These are phyloP conservation scores for Apis florea DNA, from an alignment of 1,140 invertebrate species.

Conservation along the genomic window DNA sequence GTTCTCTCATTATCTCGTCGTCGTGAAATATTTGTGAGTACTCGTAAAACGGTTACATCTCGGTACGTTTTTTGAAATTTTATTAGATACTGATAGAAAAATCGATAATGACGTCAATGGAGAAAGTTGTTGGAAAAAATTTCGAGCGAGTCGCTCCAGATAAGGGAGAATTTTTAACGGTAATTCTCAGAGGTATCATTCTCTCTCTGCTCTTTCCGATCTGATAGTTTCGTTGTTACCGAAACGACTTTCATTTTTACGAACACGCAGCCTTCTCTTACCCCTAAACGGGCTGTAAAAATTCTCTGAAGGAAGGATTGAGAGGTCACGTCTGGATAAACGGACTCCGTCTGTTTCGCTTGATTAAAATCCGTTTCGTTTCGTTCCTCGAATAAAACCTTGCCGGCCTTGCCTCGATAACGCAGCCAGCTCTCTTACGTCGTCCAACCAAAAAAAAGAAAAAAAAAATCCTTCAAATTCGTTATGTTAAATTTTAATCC, in stretches of 20 bases:
- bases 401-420: neutral
- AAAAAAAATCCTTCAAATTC: neutral
- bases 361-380: neutral
- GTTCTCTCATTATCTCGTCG: no score
- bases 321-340: neutral
- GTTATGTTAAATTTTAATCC: neutral
- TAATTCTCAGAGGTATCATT: constrained; percentile 7
- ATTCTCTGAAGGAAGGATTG: neutral
- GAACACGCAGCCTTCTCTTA: neutral
- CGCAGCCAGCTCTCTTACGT: neutral
- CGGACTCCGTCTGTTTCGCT: neutral
- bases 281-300: constrained; percentile 5
- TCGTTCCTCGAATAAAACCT: neutral
- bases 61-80: no score
- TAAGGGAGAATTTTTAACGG: neutral
- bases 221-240: constrained; percentile 9
- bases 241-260: neutral
- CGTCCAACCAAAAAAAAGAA: neutral
- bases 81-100: no score
- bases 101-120: no score
- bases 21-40: no score
- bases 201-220: no score
- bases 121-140: no score
- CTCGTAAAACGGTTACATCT: no score
- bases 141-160: no score